phyloP scores from a whole-genome alignment of 1,140 invertebrate genomes.

The Polypedilum pembai region DNA sequence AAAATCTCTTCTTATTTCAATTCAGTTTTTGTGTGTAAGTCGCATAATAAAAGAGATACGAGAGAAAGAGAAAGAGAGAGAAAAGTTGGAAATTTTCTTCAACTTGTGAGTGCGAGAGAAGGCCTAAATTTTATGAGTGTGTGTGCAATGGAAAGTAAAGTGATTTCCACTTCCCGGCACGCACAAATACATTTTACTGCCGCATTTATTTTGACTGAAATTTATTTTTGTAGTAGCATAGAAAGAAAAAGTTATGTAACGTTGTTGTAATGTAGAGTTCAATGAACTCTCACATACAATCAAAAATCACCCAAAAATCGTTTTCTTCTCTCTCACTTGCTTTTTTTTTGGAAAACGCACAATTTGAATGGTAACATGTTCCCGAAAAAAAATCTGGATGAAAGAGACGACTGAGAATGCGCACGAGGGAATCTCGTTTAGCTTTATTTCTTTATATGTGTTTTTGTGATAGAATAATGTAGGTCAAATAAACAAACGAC shows the following conservation, averaged over 20 bases:
- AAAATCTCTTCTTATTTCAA: background rate
- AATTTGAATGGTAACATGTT: background rate
- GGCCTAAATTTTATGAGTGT: background rate
- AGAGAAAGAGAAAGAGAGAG: background rate
- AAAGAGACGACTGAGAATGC: background rate
- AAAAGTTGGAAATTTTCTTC: slow-evolving; percentile 8
- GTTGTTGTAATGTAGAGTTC: background rate
- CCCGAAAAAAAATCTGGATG: background rate
- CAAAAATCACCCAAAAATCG: background rate
- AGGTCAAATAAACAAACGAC: slow-evolving; percentile 22
- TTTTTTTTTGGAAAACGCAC: slow-evolving; percentile 1
- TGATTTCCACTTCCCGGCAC: slow-evolving; percentile 2
- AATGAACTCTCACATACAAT: background rate
- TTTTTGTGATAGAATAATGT: background rate
- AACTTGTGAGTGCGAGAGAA: background rate
- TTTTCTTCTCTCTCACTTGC: background rate
- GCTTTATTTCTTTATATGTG: background rate
- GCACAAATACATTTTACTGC: background rate
- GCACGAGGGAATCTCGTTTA: background rate
- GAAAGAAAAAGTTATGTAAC: slow-evolving; percentile 28
- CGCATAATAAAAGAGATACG: background rate
- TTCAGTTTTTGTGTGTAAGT: too few relatives aligned
- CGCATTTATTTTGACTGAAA: background rate
- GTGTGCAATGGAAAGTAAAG: slow-evolving; percentile 20
- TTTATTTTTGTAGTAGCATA: background rate